Evolutionary conservation across 1,140 invertebrate genomes (phyloP).

Genomic region (Lepeophtheirus salmonis): DNA sequence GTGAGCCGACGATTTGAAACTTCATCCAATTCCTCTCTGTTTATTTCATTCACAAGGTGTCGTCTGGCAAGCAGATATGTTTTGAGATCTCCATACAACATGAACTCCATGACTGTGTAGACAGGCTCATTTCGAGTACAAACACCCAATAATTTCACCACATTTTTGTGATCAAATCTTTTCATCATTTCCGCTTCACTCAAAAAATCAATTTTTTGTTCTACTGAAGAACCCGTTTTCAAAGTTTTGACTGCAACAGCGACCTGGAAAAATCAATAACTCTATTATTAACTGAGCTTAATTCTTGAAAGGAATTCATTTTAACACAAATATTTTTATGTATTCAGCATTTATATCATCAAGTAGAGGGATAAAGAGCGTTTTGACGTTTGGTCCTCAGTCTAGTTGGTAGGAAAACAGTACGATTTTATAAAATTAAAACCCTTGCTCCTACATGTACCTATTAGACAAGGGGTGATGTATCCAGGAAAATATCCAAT

Average conservation of each 20-base stretch:
- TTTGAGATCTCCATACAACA: conserved; percentile 63
- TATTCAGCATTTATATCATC: no score
- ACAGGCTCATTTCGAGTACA: conserved; percentile 64
- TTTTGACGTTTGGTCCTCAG: no score
- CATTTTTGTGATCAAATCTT: conserved; percentile 69
- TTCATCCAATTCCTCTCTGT: conserved; percentile 39
- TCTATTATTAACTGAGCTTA: no score
- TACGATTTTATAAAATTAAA: no score
- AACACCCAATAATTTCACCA: conserved; percentile 60
- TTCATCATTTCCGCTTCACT: conserved; percentile 83
- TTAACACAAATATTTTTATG: no score
- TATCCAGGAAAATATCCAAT: no score
- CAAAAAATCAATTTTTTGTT: conserved; percentile 80
- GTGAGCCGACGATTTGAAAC: conserved; percentile 58
- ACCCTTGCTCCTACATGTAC: no score
- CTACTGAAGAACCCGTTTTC: conserved; percentile 54
- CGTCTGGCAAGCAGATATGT: conserved; percentile 61
- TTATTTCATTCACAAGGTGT: conserved; percentile 49
- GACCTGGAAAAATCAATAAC: conserved; percentile 30
- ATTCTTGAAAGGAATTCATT: no score
- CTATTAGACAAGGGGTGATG: no score
- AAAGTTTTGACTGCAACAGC: conserved; percentile 78
- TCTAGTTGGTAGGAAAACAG: no score
- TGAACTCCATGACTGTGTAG: conserved; percentile 79
- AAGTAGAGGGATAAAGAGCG: no score